Base-by-base conservation (phyloP, 1,140 invertebrate species). In the Plutomurus gul region DNA sequence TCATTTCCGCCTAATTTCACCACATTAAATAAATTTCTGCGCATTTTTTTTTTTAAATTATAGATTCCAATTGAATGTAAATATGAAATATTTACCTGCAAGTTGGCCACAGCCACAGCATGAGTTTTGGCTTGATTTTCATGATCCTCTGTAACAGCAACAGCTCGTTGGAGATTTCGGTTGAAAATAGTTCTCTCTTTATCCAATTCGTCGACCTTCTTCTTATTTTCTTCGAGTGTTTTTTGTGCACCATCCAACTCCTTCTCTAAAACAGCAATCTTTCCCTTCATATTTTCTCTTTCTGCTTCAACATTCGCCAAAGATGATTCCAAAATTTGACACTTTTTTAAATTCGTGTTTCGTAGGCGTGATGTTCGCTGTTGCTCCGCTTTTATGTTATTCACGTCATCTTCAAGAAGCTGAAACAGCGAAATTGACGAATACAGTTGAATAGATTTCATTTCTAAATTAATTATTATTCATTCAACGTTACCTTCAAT, bases 171-270 rank as follows among this genome's bases (percentile, higher is more conserved):
- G 0, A 82, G 49, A 20, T 82, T 73, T 39, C 72, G 51, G 60
- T 79, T 79, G 8, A 82, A 36, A 18, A 77, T n/a, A 0, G 77
- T 39, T 60, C 81, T 27, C 49, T 82, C 70, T 43, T 75, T 79
- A 20, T 82, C 77, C 18, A 82, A 47, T 16, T 75, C 36, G 5
- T 82, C 81, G 0, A 82, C 81, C 47, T 49, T 71, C 40, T 77
- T 70, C 47, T 27, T n/a, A 60, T 79, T 79, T 20, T 79, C 75
- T 18, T 74, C 78, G 33, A 82, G 16, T 56, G 70, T 46, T 27
- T 72, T 77, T 33, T 79, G 75, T 20, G 81, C 78, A 7, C n/a
- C 16, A 40, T 82, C 81, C 20, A 82, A 46, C 0, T 82, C 81
- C 20, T 75, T 79, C 25, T 82, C 81, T 20, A 82, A 51, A 6